These are phyloP conservation scores for Drosophila hamatofila DNA, from an alignment of 2,888 invertebrate genomes.

Conservation along the genomic window DNA sequence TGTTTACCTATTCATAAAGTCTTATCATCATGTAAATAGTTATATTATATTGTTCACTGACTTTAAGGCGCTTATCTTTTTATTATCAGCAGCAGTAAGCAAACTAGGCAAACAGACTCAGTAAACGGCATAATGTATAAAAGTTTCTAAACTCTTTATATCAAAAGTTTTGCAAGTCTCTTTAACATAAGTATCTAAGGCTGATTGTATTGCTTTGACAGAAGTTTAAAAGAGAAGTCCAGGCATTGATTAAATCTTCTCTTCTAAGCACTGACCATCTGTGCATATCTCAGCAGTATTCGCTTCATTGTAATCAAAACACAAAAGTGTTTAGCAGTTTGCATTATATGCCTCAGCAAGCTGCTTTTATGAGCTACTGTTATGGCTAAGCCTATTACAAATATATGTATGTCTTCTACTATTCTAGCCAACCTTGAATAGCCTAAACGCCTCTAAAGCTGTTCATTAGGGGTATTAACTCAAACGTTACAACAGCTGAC, in stretches of 20 bases:
- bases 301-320: not conserved
- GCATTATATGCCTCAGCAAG: not conserved
- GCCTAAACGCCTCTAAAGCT: not conserved
- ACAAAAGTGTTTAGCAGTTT: not conserved
- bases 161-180: not conserved
- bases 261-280: not conserved
- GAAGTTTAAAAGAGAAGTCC: not conserved
- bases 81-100: not conserved
- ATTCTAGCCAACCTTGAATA: not conserved
- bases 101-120: not conserved
- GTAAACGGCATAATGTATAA: not conserved
- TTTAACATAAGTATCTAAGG: not conserved
- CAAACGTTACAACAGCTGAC: not conserved
- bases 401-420: not conserved
- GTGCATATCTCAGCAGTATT: not conserved
- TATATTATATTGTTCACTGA: slow-evolving; percentile 2
- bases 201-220: not conserved
- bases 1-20: not conserved
- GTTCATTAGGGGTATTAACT: slow-evolving; percentile 2
- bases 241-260: not conserved
- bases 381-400: not conserved
- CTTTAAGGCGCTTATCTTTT: slow-evolving; percentile 10
- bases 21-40: not conserved
- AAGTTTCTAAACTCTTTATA: not conserved
- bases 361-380: not conserved